phyloP scores from a whole-genome alignment of 2,888 invertebrate genomes.

The Spodoptera picta region DNA sequence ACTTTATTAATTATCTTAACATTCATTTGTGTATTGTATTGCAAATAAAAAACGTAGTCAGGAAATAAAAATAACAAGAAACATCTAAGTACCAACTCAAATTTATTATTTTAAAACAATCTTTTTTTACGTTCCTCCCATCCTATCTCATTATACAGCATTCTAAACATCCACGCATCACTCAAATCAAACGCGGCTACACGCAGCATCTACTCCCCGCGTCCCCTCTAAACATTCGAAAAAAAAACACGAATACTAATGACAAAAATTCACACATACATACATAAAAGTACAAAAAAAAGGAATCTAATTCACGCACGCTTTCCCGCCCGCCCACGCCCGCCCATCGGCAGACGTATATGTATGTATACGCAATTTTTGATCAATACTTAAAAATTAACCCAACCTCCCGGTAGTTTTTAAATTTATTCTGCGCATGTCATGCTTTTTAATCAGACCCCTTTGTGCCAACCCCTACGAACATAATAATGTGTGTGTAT shows the following conservation, averaged over 20 bases:
- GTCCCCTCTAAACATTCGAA: constrained; percentile 49
- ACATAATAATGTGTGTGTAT: constrained; percentile 58
- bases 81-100: background rate
- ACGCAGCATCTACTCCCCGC: constrained; percentile 30
- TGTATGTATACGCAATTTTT: constrained; percentile 84
- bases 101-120: background rate
- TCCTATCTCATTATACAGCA: constrained; percentile 32
- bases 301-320: constrained; percentile 83
- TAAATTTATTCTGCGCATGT: constrained; percentile 88
- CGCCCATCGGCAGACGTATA: constrained; percentile 51
- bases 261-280: constrained; percentile 78
- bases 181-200: constrained; percentile 34
- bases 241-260: constrained; percentile 69
- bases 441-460: constrained; percentile 87
- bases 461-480: constrained; percentile 79
- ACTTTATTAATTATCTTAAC: too few relatives aligned
- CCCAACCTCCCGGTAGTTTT: constrained; percentile 87
- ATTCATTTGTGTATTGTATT: too few relatives aligned
- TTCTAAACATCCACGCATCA: constrained; percentile 22
- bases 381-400: constrained; percentile 89
- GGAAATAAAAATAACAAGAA: background rate
- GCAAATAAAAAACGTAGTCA: too few relatives aligned
- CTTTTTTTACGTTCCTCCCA: background rate
- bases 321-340: constrained; percentile 45
- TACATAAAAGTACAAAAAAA: constrained; percentile 64